A percentile compares a stretch with the other conserved stretches of the same genome.
Conservation (phyloP, 1,140 invertebrate species). For the Pygmarrhopalites habei region DNA sequence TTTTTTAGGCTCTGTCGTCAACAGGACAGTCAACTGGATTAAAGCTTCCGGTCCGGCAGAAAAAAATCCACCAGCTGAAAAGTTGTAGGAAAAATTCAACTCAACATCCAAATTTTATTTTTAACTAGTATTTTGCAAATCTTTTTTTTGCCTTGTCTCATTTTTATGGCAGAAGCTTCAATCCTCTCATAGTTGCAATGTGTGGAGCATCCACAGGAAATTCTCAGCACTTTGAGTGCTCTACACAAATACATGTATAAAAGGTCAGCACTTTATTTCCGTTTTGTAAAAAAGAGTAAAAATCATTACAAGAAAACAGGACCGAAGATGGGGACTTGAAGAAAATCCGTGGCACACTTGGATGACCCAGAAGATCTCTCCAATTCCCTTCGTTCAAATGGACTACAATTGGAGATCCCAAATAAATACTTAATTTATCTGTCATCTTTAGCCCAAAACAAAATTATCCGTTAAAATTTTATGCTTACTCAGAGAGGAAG, state of each 20-base stretch:
- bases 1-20: too few relatives aligned
- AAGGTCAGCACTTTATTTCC: too few relatives aligned
- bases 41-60: conserved; percentile 33
- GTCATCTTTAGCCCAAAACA: too few relatives aligned
- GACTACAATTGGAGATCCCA: conserved; percentile 5
- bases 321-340: conserved; percentile 35
- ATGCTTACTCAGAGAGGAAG: conserved; percentile 19
- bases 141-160: too few relatives aligned
- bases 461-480: too few relatives aligned
- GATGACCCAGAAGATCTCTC: conserved; percentile 23
- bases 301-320: conserved; percentile 33
- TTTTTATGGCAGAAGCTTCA: conserved; percentile 36
- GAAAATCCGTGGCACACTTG: conserved; percentile 27
- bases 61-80: conserved; percentile 34
- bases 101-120: too few relatives aligned
- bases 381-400: conserved; percentile 29
- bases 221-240: conserved; percentile 19
- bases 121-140: too few relatives aligned
- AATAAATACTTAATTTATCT: too few relatives aligned
- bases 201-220: conserved; percentile 25
- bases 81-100: too few relatives aligned
- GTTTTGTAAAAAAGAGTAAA: too few relatives aligned
- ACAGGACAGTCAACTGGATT: conserved; percentile 31
- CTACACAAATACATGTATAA: too few relatives aligned
- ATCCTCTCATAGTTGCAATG: conserved; percentile 30